These are phyloP conservation scores for Charaxes varanes DNA, from an alignment of 1,140 invertebrate species.

Conservation along the genomic window DNA sequence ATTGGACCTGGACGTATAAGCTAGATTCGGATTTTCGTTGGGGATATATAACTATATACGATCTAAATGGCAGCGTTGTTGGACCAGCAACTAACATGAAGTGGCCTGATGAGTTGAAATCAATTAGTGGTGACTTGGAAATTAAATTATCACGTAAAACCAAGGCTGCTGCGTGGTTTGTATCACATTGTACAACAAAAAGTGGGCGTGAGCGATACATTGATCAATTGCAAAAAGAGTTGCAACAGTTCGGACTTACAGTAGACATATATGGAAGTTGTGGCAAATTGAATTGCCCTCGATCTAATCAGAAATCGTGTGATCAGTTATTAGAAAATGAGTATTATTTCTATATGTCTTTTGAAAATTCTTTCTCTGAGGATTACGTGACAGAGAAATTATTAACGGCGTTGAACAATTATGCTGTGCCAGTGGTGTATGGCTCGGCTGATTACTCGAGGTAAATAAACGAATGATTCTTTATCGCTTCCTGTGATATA, in stretches of 20 bases:
- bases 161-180: conserved; percentile 39
- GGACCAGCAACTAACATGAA: conserved; percentile 41
- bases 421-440: conserved; percentile 26
- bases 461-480: conserved; percentile 15
- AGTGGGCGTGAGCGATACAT: conserved; percentile 29
- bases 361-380: conserved; percentile 33
- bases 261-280: conserved; percentile 33
- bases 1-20: conserved; percentile 81
- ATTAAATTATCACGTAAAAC: conserved; percentile 31
- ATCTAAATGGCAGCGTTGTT: conserved; percentile 33
- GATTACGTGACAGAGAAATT: conserved; percentile 33
- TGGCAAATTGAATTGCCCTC: conserved; percentile 21
- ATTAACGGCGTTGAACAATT: conserved; percentile 24
- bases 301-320: conserved; percentile 17
- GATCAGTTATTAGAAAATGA: conserved; percentile 21
- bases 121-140: conserved; percentile 32
- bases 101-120: conserved; percentile 41
- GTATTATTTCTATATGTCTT: conserved; percentile 33
- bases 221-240: conserved; percentile 19
- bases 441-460: conserved; percentile 26
- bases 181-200: conserved; percentile 33
- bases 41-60: conserved; percentile 61
- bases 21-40: conserved; percentile 78
- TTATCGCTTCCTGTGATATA: too few species aligned
- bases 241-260: conserved; percentile 13